phyloP scores from a whole-genome alignment of 1,140 invertebrate species.

The Araneus ventricosus region DNA sequence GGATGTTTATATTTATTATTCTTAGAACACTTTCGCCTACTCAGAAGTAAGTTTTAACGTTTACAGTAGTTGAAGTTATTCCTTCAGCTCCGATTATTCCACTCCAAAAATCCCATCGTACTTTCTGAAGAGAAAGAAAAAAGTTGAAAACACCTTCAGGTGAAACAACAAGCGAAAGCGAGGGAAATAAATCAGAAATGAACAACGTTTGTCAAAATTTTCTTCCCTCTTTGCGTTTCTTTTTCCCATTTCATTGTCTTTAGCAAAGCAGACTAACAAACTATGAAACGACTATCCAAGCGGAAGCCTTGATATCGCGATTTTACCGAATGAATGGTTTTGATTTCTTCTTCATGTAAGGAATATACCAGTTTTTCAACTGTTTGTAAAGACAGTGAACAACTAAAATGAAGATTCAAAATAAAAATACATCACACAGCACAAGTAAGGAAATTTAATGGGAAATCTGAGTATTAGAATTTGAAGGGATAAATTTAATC shows the following conservation, averaged over 20 bases:
- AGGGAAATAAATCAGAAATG: constrained; percentile 61
- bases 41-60: too few species aligned
- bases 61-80: neutral
- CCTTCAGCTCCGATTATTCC: constrained; percentile 29
- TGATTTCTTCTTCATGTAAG: constrained; percentile 51
- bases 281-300: constrained; percentile 11
- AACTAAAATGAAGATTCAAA: neutral
- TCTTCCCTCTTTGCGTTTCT: too few species aligned
- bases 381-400: constrained; percentile 15
- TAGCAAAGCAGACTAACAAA: constrained; percentile 40
- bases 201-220: constrained; percentile 12
- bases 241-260: neutral
- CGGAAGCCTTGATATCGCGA: constrained; percentile 58
- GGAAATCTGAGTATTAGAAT: neutral
- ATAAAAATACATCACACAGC: neutral
- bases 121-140: neutral
- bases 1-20: too few species aligned
- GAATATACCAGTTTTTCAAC: constrained; percentile 50
- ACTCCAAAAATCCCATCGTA: neutral
- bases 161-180: constrained; percentile 41
- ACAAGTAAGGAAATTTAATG: neutral
- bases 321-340: constrained; percentile 50
- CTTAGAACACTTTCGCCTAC: neutral
- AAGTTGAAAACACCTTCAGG: constrained; percentile 26
- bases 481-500: neutral